A percentile compares a stretch with the other conserved stretches of the same genome.
Evolutionary conservation across 2,888 invertebrate genomes (phyloP).

Genomic region (Hydroisotoma schaefferi): DNA sequence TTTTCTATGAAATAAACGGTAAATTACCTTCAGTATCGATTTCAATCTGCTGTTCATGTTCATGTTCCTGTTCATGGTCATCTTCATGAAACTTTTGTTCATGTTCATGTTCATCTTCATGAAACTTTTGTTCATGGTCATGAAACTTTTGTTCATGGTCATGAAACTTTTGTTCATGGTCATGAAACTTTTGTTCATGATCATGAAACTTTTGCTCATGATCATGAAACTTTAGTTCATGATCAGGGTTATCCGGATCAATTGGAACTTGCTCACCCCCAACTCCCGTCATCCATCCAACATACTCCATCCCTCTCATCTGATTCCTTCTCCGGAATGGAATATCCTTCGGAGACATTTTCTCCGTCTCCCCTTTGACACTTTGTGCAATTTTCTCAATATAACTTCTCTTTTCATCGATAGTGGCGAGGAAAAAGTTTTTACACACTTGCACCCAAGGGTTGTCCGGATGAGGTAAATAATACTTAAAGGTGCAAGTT

Average conservation of each 20-base stretch:
- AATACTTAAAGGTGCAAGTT: constrained; percentile 43
- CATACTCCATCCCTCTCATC: constrained; percentile 22
- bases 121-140: too few species aligned
- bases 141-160: too few species aligned
- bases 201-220: too few species aligned
- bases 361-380: constrained; percentile 36
- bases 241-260: background rate
- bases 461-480: constrained; percentile 42
- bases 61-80: too few species aligned
- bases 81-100: too few species aligned
- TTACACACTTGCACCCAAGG: constrained; percentile 39
- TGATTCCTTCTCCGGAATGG: constrained; percentile 37
- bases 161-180: too few species aligned
- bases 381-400: constrained; percentile 40
- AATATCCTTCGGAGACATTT: constrained; percentile 34
- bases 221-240: too few species aligned
- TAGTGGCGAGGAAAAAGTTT: constrained; percentile 42
- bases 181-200: too few species aligned
- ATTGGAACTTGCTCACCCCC: constrained; percentile 11
- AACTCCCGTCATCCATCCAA: constrained; percentile 35
- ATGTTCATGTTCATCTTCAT: too few species aligned
- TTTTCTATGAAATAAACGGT: too few species aligned
- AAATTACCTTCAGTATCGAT: too few species aligned
- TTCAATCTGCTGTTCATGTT: too few species aligned
- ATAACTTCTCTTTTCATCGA: constrained; percentile 39